Conservation (phyloP, 2,888 invertebrate genomes). For the Oxyscelio sp. region DNA sequence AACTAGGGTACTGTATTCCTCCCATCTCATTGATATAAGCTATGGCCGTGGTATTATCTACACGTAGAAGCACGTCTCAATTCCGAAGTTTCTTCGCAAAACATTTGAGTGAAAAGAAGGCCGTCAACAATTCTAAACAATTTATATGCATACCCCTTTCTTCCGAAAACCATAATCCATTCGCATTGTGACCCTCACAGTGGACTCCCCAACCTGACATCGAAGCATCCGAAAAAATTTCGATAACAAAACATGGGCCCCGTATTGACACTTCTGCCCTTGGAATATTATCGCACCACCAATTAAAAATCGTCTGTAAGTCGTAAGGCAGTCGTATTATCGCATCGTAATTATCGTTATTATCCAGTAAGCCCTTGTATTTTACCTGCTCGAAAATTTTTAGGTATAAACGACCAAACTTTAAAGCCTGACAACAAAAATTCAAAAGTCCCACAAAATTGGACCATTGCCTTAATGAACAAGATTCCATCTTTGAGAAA, state of each 20-base stretch:
- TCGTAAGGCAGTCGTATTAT: background rate
- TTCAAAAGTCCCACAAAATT: conserved; percentile 21
- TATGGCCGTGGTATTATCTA: conserved; percentile 38
- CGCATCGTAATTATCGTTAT: conserved; percentile 8
- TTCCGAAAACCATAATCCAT: background rate
- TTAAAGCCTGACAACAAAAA: conserved; percentile 6
- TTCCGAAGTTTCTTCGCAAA: background rate
- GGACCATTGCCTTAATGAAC: conserved; percentile 28
- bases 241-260: background rate
- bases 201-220: background rate
- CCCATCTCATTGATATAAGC: too few species aligned
- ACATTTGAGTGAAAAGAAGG: background rate
- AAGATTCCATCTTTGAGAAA: conserved; percentile 4
- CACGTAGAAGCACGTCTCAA: conserved; percentile 5
- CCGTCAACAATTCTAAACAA: conserved; percentile 2
- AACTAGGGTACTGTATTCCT: too few species aligned
- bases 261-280: conserved; percentile 2
- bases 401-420: conserved; percentile 17
- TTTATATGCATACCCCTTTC: background rate
- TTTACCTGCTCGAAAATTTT: conserved; percentile 11
- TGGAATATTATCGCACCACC: conserved; percentile 30
- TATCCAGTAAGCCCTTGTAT: background rate
- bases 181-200: background rate
- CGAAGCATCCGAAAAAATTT: conserved; percentile 43
- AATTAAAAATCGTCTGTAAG: background rate